These are phyloP conservation scores for Platycheirus rosarum DNA, from an alignment of 2,888 invertebrate genomes.

Conservation along the genomic window DNA sequence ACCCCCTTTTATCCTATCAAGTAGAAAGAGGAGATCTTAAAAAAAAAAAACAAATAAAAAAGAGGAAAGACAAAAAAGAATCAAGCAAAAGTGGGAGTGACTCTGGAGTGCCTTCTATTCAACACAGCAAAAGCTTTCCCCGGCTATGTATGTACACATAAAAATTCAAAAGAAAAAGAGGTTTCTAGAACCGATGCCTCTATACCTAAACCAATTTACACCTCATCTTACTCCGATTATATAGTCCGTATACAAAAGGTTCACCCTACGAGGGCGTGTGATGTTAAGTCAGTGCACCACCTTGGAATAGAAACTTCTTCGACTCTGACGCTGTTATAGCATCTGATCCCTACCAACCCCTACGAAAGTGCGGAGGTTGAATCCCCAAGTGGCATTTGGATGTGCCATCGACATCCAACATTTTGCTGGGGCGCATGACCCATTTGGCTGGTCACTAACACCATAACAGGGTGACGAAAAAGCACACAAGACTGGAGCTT, in stretches of 20 bases:
- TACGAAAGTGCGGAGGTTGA: constrained; percentile 68
- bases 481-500: constrained; percentile 31
- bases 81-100: constrained; percentile 65
- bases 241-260: constrained; percentile 54
- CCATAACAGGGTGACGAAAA: constrained; percentile 50
- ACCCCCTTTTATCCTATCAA: constrained; percentile 57
- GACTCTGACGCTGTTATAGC: constrained; percentile 66
- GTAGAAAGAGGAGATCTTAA: constrained; percentile 24
- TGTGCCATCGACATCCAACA: constrained; percentile 60
- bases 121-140: constrained; percentile 58
- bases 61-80: constrained; percentile 19
- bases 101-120: constrained; percentile 40
- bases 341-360: constrained; percentile 74
- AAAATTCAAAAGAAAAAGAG: constrained; percentile 47
- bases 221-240: constrained; percentile 26
- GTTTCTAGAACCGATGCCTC: constrained; percentile 25
- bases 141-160: constrained; percentile 35
- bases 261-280: constrained; percentile 71
- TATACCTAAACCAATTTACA: constrained; percentile 28
- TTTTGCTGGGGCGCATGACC: constrained; percentile 71
- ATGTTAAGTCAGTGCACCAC: constrained; percentile 74
- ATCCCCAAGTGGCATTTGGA: constrained; percentile 66
- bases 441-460: constrained; percentile 67
- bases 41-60: constrained; percentile 11
- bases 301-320: constrained; percentile 72